Conservation (phyloP, 1,140 invertebrate species). For the Cotesia typhae region DNA sequence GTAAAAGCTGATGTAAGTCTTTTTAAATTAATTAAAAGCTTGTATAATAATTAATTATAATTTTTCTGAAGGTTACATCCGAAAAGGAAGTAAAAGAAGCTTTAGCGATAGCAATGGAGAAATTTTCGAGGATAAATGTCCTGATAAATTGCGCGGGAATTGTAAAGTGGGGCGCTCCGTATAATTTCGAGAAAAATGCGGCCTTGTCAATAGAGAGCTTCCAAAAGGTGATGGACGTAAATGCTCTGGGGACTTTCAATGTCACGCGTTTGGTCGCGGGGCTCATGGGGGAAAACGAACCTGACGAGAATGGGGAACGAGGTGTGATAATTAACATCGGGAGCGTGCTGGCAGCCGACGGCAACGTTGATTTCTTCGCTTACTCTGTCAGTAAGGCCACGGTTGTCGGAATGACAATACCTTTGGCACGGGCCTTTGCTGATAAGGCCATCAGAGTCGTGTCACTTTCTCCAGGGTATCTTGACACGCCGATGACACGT, state of each 20-base stretch:
- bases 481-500: conserved; percentile 45
- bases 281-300: conserved; percentile 43
- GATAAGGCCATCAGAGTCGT: conserved; percentile 47
- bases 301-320: conserved; percentile 44
- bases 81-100: conserved; percentile 43
- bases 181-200: conserved; percentile 43
- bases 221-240: conserved; percentile 40
- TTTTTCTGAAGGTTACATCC: conserved; percentile 40
- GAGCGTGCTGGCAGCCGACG: conserved; percentile 40
- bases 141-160: conserved; percentile 46
- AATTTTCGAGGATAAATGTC: conserved; percentile 47
- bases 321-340: conserved; percentile 49
- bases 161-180: conserved; percentile 13
- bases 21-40: not conserved
- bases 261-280: conserved; percentile 42
- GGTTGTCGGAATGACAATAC: conserved; percentile 46
- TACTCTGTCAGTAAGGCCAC: conserved; percentile 45
- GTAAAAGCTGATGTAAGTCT: conserved; percentile 43
- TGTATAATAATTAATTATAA: no score
- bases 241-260: conserved; percentile 48
- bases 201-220: conserved; percentile 41
- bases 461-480: conserved; percentile 42
- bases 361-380: conserved; percentile 37
- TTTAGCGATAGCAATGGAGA: conserved; percentile 40
- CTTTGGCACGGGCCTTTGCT: conserved; percentile 44